Percentiles rank a stretch among this genome's conserved stretches.
Conservation (phyloP, 2,797 vertebrate genomes). For the Aulostomus chinensis region DNA sequence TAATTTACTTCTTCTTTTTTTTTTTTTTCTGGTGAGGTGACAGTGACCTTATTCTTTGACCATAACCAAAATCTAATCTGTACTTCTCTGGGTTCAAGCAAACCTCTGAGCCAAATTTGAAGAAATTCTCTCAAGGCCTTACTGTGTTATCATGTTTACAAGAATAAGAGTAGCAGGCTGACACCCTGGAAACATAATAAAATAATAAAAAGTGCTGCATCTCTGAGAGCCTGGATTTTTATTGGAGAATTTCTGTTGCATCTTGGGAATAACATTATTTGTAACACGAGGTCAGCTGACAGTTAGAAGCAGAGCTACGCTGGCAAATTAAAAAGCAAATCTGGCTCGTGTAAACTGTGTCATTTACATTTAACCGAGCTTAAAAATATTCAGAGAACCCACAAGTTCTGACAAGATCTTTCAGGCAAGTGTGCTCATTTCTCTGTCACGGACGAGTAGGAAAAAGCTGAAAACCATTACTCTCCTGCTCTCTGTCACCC, state of each 20-base stretch:
- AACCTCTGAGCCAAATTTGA: no score
- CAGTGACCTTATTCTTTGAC: no score
- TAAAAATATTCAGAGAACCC: slow-evolving; percentile 56
- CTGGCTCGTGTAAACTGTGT: slow-evolving; percentile 53
- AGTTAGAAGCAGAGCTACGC: slow-evolving; percentile 47
- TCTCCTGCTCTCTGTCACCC: slow-evolving; percentile 63
- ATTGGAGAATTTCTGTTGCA: no score
- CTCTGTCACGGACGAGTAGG: slow-evolving; percentile 49
- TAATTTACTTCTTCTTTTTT: no score
- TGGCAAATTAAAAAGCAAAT: slow-evolving; percentile 54
- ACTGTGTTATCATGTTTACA: no score
- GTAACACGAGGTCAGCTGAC: slow-evolving; percentile 40
- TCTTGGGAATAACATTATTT: slow-evolving; percentile 21
- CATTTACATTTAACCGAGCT: slow-evolving; percentile 52
- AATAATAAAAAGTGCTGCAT: slow-evolving; percentile 18
- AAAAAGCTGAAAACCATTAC: slow-evolving; percentile 65
- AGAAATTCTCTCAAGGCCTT: no score
- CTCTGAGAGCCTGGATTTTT: no score
- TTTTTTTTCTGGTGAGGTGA: no score
- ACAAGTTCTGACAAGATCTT: slow-evolving; percentile 61
- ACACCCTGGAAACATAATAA: slow-evolving; percentile 35
- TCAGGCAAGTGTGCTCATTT: slow-evolving; percentile 50
- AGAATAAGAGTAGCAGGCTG: no score
- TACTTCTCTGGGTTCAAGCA: no score
- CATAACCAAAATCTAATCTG: no score